A percentile compares a stretch with the other conserved stretches of the same genome.
Conservation (phyloP, 2,888 invertebrate genomes). For the Drosophila maculinotata region DNA sequence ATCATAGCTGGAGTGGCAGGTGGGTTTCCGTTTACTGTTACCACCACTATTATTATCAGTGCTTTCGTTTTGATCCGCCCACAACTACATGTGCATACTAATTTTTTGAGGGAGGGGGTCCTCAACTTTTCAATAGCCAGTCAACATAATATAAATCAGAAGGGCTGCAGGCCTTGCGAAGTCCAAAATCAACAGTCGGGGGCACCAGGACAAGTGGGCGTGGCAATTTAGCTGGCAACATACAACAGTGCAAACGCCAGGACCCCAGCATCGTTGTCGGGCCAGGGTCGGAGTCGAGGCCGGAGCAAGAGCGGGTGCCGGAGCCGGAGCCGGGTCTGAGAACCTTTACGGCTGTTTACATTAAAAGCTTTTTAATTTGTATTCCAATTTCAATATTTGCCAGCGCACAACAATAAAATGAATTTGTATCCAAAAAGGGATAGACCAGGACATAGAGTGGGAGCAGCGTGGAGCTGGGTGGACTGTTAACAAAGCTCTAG, state of each 20-base stretch:
- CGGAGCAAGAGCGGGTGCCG: no score
- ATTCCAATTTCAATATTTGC: slow-evolving; percentile 79
- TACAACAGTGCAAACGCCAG: slow-evolving; percentile 22
- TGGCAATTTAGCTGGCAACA: slow-evolving; percentile 31
- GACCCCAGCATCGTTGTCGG: slow-evolving; percentile 3
- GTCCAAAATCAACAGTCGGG: slow-evolving; percentile 59
- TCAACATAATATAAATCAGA: slow-evolving; percentile 28
- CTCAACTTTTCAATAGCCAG: slow-evolving; percentile 2
- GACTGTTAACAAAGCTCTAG: slow-evolving; percentile 3
- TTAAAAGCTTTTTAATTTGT: slow-evolving; percentile 80
- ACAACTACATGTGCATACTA: slow-evolving; percentile 15
- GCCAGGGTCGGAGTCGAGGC: no score
- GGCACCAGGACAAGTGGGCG: slow-evolving; percentile 46
- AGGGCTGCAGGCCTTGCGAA: slow-evolving; percentile 39
- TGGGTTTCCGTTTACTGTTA: background rate
- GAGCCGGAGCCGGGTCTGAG: slow-evolving; percentile 8
- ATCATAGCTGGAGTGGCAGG: slow-evolving; percentile 5
- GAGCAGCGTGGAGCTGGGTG: background rate
- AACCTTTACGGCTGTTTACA: slow-evolving; percentile 67
- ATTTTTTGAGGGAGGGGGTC: background rate
- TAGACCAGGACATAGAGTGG: slow-evolving; percentile 33
- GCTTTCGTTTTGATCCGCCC: background rate
- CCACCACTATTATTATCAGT: background rate
- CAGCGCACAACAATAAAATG: slow-evolving; percentile 71
- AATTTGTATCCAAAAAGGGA: slow-evolving; percentile 51